Base-by-base conservation (phyloP, 2,888 invertebrate genomes). In the Conomelus anceps region DNA sequence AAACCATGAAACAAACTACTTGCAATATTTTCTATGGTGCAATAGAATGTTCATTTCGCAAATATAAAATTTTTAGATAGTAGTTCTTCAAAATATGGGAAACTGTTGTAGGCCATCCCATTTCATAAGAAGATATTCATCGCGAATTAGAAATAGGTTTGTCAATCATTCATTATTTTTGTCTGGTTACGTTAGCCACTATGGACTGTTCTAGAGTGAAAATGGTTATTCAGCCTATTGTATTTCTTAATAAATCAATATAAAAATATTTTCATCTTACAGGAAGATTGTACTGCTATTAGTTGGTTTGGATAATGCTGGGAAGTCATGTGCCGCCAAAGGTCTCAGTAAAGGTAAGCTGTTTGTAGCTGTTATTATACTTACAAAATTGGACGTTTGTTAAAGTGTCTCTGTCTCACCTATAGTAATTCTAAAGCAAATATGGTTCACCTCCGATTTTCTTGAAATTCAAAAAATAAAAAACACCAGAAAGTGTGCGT, bases 221-320 rank as follows among this genome's bases (percentile, higher is more conserved):
- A n/a, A n/a, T n/a, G n/a, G n/a, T n/a, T n/a, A n/a, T n/a, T n/a
- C n/a, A n/a, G n/a, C n/a, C n/a, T n/a, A n/a, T n/a, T 24, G 3
- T 29, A 87, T 26, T 11, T 26, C 87, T 13, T 26, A 88, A 63
- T 22, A 6, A 22, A 3, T 24, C 86, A 88, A 84, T 85, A 17
- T 22, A 24, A 11, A 17, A 23, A 23, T 85, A 84, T 88, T 22
- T 87, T 90, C 90, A 89, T 89, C 91, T 93, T 93, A 23, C 91
- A 95, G 96, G 91, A 97, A 96, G 93, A 96, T 98, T 91, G 96
- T 96, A 90, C 92, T 96, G 90, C 94, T 96, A 91, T 94, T 98
- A 90, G 96, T 98, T 91, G 98, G 98, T 7, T 94, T 98, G 91
- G 98, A 98, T 93, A 98, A 98, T 94, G 97, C 98, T 92, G 98